Conservation (phyloP, 1,140 invertebrate species). For the Papilio polytes region DNA sequence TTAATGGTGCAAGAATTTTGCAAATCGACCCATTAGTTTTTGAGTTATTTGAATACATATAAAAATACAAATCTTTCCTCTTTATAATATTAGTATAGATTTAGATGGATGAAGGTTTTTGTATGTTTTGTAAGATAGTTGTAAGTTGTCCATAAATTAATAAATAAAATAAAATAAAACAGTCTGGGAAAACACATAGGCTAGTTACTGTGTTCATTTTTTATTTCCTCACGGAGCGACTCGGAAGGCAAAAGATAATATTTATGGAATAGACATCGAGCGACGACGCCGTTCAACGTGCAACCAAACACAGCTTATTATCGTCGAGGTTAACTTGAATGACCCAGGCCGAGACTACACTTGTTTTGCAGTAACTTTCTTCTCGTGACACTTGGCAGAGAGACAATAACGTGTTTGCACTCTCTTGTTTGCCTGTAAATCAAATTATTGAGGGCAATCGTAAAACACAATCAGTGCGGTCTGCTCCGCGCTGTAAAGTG, state of each 20-base stretch:
- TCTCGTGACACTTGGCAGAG: constrained; percentile 23
- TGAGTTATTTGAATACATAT: too few relatives aligned
- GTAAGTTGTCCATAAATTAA: too few relatives aligned
- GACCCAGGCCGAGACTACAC: constrained; percentile 19
- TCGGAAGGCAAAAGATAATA: not conserved
- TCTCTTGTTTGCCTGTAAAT: constrained; percentile 44
- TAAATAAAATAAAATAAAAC: too few relatives aligned
- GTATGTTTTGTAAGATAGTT: too few relatives aligned
- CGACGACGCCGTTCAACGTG: not conserved
- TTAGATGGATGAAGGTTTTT: too few relatives aligned
- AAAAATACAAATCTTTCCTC: too few relatives aligned
- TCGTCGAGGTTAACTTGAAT: constrained; percentile 31
- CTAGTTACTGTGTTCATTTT: too few relatives aligned
- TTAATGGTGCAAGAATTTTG: too few relatives aligned
- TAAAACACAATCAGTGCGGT: constrained; percentile 44
- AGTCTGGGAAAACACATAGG: too few relatives aligned
- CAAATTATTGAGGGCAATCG: constrained; percentile 49
- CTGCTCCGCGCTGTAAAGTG: constrained; percentile 45
- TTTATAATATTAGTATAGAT: too few relatives aligned
- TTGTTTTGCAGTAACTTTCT: constrained; percentile 40
- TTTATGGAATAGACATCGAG: not conserved
- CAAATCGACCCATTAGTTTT: too few relatives aligned
- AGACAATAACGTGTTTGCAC: constrained; percentile 38
- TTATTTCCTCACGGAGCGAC: too few relatives aligned
- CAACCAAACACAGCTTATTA: constrained; percentile 26